Evolutionary conservation across 35 echinoderm and acorn worm species (phyloP), one percentile per base, ranked within the genome.

Genomic region (Heliocidaris erythrogramma): DNA sequence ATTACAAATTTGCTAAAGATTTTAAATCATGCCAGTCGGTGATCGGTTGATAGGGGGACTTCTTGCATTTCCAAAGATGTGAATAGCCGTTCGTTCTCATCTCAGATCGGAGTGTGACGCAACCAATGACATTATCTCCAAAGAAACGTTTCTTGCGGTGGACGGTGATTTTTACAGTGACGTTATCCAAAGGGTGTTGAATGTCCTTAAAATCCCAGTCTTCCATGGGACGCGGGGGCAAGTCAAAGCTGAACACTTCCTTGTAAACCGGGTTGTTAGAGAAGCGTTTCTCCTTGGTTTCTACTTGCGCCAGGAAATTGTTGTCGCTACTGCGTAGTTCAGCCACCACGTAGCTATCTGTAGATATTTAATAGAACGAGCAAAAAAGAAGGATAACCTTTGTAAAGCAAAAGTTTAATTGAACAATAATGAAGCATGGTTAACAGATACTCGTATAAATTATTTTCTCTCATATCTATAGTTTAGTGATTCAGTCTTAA

Each of bases 1-100:
- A 11, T 56, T 56, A 56, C 14, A 14, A 12, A 10, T n/a, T 78
- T 27, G 65, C 21, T 47, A 32, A 86, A 86, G 29, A 89, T 48
- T 89, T 89, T 27, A 89, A 48, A 48, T 89, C 87, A 89, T 89
- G 87, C 87, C 87, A 89, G 47, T 89, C 87, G 31, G 87, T 89
- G 30, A 89, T 89, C 12, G 87, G 87, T 32, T 89, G 87, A 9
- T 89, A 89, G 30, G 87, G 87, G 14, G 47, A 89, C 47, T 9
- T 42, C 31, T 32, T 32, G 87, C 87, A 89, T 27, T 89, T 89
- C 87, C 31, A 48, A 13, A 89, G 24, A 47, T 89, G 87, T 89
- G 87, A 89, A 89, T 89, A 89, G 32, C 87, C 87, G 24, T 48
- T 89, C 30, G 87, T 89, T 13, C 87, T 13, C 31, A 89, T 18